Evolutionary conservation across 1,140 invertebrate species (phyloP).

Genomic region (Bradysia coprophila): DNA sequence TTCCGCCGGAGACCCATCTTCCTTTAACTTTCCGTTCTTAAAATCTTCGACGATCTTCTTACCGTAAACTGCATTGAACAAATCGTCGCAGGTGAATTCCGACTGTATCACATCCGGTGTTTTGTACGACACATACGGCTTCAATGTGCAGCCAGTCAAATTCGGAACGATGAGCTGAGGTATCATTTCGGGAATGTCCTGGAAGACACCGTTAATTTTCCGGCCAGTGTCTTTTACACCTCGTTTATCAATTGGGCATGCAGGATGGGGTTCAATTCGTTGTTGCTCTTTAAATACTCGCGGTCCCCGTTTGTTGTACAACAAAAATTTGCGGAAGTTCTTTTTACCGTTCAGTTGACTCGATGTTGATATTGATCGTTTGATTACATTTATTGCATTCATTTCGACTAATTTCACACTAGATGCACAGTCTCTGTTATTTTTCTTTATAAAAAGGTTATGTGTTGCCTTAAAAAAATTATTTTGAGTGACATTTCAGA

Average conservation of each 20-base stretch:
- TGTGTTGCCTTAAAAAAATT: not conserved
- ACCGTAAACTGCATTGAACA: constrained; percentile 70
- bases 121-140: constrained; percentile 86
- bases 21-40: constrained; percentile 44
- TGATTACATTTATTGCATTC: constrained; percentile 8
- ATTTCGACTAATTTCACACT: too few species aligned
- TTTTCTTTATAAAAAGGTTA: not conserved
- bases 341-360: constrained; percentile 39
- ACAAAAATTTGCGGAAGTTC: constrained; percentile 62
- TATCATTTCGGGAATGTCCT: constrained; percentile 68
- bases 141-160: constrained; percentile 57
- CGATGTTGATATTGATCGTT: constrained; percentile 38
- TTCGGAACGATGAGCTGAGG: constrained; percentile 86
- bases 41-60: constrained; percentile 65
- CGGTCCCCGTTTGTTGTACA: constrained; percentile 48
- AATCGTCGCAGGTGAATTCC: constrained; percentile 64
- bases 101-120: constrained; percentile 50
- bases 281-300: constrained; percentile 40
- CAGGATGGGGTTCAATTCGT: constrained; percentile 30
- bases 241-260: constrained; percentile 39
- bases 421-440: not conserved
- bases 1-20: constrained; percentile 43
- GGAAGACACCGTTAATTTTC: constrained; percentile 31
- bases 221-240: constrained; percentile 45
- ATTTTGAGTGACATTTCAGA: not conserved